Conservation (phyloP, 2,797 vertebrate genomes). For the Harpagifer antarcticus region DNA sequence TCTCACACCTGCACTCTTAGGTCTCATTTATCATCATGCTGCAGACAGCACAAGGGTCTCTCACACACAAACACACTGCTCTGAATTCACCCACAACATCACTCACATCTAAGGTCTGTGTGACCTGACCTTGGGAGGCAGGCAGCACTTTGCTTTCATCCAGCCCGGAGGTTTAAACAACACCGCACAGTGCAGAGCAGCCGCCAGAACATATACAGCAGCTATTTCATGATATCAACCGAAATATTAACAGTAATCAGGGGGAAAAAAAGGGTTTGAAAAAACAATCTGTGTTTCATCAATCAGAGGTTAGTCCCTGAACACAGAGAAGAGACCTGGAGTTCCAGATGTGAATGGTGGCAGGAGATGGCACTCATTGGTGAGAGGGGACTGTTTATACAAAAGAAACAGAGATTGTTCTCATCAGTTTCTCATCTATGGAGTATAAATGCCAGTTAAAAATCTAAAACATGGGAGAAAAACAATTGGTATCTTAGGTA, state of each 20-base stretch:
- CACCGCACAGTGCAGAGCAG: no score
- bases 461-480: background rate
- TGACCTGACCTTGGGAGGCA: conserved; percentile 56
- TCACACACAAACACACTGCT: conserved; percentile 14
- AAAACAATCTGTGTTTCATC: background rate
- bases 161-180: conserved; percentile 3
- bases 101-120: conserved; percentile 50
- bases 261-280: background rate
- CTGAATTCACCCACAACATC: conserved; percentile 44
- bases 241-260: background rate
- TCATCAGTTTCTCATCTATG: background rate
- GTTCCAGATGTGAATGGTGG: background rate
- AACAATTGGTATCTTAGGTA: background rate
- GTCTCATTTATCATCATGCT: conserved; percentile 63
- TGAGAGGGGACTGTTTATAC: background rate
- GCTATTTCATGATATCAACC: no score
- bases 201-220: no score
- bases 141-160: conserved; percentile 40
- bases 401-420: background rate
- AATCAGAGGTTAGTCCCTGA: no score
- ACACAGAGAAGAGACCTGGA: no score
- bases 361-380: background rate
- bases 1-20: conserved; percentile 57
- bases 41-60: conserved; percentile 58
- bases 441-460: background rate